Evolutionary conservation across 2,113 vertebrate species (phyloP).

Genomic region (Canis aureus): DNA sequence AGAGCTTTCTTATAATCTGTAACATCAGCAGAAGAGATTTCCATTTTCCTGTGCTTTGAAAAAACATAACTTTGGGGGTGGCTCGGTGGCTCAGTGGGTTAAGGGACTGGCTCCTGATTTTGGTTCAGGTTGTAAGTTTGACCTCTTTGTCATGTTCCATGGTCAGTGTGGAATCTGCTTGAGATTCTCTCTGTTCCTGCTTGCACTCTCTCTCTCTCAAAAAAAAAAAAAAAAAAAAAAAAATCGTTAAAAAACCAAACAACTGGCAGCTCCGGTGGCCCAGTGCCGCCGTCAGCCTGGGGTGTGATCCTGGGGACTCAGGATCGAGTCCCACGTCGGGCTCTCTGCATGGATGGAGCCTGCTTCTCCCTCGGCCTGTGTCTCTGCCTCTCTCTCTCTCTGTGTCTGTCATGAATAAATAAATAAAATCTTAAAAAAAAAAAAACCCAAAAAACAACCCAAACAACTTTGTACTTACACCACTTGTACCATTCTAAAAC

Average conservation of each 20-base stretch:
- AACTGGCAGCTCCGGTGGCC: no score
- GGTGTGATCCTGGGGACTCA: no score
- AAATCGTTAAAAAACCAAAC: not conserved
- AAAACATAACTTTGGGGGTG: not conserved
- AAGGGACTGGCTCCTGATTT: not conserved
- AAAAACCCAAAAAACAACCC: not conserved
- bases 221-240: not conserved
- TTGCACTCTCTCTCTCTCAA: not conserved
- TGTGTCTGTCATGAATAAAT: no score
- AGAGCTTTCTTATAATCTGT: not conserved
- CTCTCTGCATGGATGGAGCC: no score
- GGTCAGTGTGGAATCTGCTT: not conserved
- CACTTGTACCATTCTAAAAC: not conserved
- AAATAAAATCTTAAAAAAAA: not conserved
- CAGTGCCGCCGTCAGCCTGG: no score
- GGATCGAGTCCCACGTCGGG: no score
- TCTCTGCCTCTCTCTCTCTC: no score
- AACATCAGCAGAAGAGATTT: slow-evolving; percentile 14
- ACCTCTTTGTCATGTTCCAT: not conserved
- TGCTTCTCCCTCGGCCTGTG: no score
- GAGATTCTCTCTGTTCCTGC: not conserved
- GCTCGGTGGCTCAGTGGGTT: not conserved
- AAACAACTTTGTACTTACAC: not conserved
- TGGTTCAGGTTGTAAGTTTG: not conserved
- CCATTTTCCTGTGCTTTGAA: not conserved